Evolutionary conservation across 1,140 invertebrate genomes (phyloP), one percentile per base, ranked within the genome.

Genomic region (Wiebesia pumilae): DNA sequence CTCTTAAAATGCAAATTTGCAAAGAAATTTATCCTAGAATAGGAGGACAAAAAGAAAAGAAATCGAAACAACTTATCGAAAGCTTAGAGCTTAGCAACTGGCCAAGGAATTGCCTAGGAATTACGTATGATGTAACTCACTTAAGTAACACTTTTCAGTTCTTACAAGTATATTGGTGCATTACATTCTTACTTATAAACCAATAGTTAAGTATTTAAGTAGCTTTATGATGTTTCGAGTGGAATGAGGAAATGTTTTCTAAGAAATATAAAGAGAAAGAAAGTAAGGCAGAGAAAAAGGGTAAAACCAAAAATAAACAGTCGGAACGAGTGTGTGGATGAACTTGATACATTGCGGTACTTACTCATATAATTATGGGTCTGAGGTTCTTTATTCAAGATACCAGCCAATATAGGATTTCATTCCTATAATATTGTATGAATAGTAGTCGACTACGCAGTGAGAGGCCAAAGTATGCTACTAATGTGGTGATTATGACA

Each of bases 171-270:
- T 47, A 38, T 27, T 19, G 30, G 54, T 83, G 38, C 73, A 35
- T 58, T 51, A n/a, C n/a, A n/a, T n/a, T 83, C 10, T 16, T 19
- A 10, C 38, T 82, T 58, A 9, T 27, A 54, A 10, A 33, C 7
- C 21, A 9, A 12, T 16, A 78, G 6, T 10, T 21, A 51, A 58
- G 30, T 35, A 40, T 71, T 2, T 51, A 85, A 85, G 62, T 51
- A 62, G 79, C 67, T 86, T 81, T 75, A 40, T 77, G 43, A 33
- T 24, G 30, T 85, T 65, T 67, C 58, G 67, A 62, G 67, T 21
- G 16, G 12, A 54, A n/a, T n/a, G 24, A 75, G 51, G 27, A 62
- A 62, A 14, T 21, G 14, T 47, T 47, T 47, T 47, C 6, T 7
- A 47, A 14, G 14, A 47, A 47, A 47, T 47, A 47, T 47, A 71